Percentiles rank a stretch among this genome's conserved stretches.
phyloP scores from a whole-genome alignment of 2,888 invertebrate species.

The Torymus texanus region DNA sequence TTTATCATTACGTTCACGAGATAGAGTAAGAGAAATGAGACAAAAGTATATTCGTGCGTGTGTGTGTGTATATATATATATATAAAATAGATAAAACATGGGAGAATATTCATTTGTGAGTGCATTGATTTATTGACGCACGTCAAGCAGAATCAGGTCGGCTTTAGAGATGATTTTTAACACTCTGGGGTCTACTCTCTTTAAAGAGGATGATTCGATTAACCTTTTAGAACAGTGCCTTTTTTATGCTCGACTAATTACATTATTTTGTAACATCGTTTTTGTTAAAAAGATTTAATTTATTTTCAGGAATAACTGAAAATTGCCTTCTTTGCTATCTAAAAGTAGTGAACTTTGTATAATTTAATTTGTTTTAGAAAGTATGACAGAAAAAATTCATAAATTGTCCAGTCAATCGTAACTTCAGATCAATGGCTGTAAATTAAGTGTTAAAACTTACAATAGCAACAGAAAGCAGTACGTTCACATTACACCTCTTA shows the following conservation, averaged over 20 bases:
- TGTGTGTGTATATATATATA: neutral
- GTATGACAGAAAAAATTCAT: too few relatives aligned
- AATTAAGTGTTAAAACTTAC: too few relatives aligned
- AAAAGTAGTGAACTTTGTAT: too few relatives aligned
- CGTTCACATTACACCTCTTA: conserved; percentile 1
- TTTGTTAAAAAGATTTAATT: too few relatives aligned
- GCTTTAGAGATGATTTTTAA: conserved; percentile 8
- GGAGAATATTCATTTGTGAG: neutral
- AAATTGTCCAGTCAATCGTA: too few relatives aligned
- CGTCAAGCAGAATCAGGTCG: neutral
- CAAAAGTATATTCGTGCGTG: too few relatives aligned
- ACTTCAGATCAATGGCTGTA: too few relatives aligned
- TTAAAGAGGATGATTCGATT: conserved; percentile 4
- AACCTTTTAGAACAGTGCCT: neutral
- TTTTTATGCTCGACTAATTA: neutral
- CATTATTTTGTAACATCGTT: neutral
- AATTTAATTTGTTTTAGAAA: too few relatives aligned
- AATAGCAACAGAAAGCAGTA: neutral
- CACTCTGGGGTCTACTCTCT: neutral
- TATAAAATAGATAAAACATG: neutral
- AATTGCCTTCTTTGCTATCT: too few relatives aligned
- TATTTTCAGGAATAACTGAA: too few relatives aligned
- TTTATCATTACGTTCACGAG: neutral
- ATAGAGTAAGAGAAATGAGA: neutral
- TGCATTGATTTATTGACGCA: conserved; percentile 5